Percentiles rank a stretch among this genome's conserved stretches.
phyloP scores from a whole-genome alignment of 1,140 invertebrate genomes.

The Sarcophaga bullata region DNA sequence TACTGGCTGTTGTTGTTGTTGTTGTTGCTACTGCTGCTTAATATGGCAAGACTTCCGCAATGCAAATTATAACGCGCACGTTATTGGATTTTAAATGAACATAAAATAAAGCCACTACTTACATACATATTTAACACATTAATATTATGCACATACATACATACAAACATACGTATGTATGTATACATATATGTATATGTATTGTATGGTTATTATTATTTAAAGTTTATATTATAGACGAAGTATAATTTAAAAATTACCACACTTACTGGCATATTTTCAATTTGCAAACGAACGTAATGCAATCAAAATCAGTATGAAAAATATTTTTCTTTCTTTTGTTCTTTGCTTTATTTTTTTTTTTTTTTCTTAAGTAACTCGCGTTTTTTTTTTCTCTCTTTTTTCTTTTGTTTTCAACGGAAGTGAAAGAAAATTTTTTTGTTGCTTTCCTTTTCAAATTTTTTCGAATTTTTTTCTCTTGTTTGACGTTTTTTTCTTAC shows the following conservation, averaged over 20 bases:
- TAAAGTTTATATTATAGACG: no score
- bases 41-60: slow-evolving; percentile 41
- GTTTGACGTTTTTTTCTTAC: background rate
- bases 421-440: no score
- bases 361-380: background rate
- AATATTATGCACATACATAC: background rate
- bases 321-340: no score
- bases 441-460: no score
- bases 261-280: no score
- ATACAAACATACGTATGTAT: no score
- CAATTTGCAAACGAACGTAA: no score
- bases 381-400: background rate
- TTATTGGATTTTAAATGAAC: slow-evolving; percentile 30
- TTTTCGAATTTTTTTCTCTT: no score
- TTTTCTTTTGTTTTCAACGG: background rate
- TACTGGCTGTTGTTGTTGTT: slow-evolving; percentile 6
- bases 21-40: background rate
- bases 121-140: background rate
- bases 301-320: no score
- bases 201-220: no score
- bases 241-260: no score
- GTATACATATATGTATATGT: no score
- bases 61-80: slow-evolving; percentile 32
- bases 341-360: background rate
- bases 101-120: slow-evolving; percentile 1